These are phyloP conservation scores for Moxostoma hubbsi DNA, from an alignment of 2,797 vertebrate genomes.

Conservation along the genomic window DNA sequence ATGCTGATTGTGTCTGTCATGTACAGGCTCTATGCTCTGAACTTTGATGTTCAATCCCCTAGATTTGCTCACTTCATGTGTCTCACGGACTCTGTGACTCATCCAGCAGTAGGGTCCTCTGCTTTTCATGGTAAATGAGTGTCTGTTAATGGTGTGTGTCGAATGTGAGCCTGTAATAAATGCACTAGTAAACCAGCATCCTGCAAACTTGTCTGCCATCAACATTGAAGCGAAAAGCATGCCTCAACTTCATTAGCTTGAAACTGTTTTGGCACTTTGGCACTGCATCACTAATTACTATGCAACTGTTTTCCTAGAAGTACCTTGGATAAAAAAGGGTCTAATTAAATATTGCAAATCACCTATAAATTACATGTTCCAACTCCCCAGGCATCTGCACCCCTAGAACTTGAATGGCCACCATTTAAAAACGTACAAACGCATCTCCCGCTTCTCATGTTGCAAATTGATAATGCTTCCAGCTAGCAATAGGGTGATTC, in stretches of 20 bases:
- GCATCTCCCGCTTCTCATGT: too few relatives aligned
- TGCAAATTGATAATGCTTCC: too few relatives aligned
- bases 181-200: constrained; percentile 28
- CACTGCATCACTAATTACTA: background rate
- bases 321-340: too few relatives aligned
- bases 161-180: constrained; percentile 17
- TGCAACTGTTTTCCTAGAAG: background rate
- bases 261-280: background rate
- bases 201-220: constrained; percentile 7
- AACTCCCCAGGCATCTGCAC: too few relatives aligned
- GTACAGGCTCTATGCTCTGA: background rate
- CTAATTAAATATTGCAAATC: too few relatives aligned
- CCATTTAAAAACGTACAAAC: too few relatives aligned
- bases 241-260: background rate
- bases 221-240: too few relatives aligned
- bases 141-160: constrained; percentile 7
- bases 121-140: too few relatives aligned
- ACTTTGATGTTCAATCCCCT: background rate
- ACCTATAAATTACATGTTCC: too few relatives aligned
- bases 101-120: background rate
- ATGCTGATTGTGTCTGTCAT: constrained; percentile 18
- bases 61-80: constrained; percentile 18
- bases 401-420: too few relatives aligned
- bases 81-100: constrained; percentile 6
- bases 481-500: too few relatives aligned